These are phyloP conservation scores for Sturmia bella DNA, from an alignment of 2,888 invertebrate species.

Conservation along the genomic window DNA sequence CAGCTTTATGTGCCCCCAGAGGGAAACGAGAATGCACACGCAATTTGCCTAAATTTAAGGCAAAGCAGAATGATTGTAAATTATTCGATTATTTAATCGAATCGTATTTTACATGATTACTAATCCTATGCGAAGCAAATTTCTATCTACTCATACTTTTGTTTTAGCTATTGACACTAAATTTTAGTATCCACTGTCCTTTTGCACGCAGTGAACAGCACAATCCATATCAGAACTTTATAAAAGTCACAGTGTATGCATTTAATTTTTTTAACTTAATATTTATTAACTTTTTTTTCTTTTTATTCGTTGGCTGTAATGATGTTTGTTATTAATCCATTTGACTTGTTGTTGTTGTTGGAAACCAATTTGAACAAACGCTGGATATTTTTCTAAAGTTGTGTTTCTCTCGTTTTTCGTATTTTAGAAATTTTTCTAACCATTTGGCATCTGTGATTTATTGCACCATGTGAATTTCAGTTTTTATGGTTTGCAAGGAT, in stretches of 20 bases:
- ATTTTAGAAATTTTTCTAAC: slow-evolving; percentile 18
- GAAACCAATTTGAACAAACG: slow-evolving; percentile 57
- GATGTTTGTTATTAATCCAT: slow-evolving; percentile 35
- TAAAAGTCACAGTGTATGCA: no score
- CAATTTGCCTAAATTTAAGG: no score
- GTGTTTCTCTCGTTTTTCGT: slow-evolving; percentile 16
- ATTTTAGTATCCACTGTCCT: background rate
- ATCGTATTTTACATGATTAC: no score
- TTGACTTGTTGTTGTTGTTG: slow-evolving; percentile 39
- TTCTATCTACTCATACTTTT: no score
- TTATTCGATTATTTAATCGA: no score
- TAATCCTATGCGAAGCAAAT: no score
- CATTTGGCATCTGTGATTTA: slow-evolving; percentile 62
- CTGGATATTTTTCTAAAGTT: slow-evolving; percentile 45
- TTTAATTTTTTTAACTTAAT: no score
- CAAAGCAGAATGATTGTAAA: no score
- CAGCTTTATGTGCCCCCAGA: no score
- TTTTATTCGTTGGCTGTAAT: slow-evolving; percentile 19
- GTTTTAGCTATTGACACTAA: background rate
- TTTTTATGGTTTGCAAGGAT: slow-evolving; percentile 36
- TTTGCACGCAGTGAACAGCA: background rate
- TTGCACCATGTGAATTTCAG: slow-evolving; percentile 61
- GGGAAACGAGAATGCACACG: no score
- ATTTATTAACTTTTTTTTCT: slow-evolving; percentile 22
- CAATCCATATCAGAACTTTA: background rate